Evolutionary conservation across 2,113 vertebrate genomes (phyloP).

Genomic region (Urocynchramus pylzowi): DNA sequence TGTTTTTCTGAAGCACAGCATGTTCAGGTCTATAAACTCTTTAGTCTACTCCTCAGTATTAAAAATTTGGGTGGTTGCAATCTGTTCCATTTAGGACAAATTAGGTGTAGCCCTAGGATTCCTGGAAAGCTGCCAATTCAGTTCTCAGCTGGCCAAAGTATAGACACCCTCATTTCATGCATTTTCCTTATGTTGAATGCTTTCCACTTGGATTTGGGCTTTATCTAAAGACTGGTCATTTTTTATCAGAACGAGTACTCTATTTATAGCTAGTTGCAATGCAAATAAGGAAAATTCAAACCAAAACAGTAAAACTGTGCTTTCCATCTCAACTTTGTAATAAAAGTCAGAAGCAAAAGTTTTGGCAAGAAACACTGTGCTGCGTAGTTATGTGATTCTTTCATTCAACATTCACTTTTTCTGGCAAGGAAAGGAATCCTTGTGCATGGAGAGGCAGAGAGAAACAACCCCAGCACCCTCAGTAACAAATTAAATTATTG

Average conservation of each 20-base stretch:
- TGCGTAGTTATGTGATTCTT: neutral
- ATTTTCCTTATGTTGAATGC: slow-evolving; percentile 9
- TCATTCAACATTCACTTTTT: slow-evolving; percentile 15
- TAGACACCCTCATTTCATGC: neutral
- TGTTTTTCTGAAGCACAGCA: slow-evolving; percentile 22
- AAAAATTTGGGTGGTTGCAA: slow-evolving; percentile 25
- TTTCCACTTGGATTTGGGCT: neutral
- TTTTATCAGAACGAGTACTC: neutral
- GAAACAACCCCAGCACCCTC: neutral
- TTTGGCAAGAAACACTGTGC: neutral
- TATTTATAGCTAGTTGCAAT: slow-evolving; percentile 50
- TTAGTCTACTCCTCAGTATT: neutral
- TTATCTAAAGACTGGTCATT: slow-evolving; percentile 28
- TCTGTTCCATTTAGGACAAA: slow-evolving; percentile 47
- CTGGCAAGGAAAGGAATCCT: slow-evolving; percentile 17
- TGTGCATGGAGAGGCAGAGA: neutral
- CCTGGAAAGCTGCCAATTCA: slow-evolving; percentile 34
- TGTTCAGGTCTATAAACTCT: neutral
- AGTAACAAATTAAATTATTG: neutral
- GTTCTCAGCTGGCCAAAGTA: neutral
- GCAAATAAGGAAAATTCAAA: neutral
- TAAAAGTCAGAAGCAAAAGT: neutral
- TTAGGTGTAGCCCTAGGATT: slow-evolving; percentile 35
- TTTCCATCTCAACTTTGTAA: neutral
- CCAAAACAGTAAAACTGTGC: neutral